Conservation (phyloP, 2,113 vertebrate species). For the Pipra filicauda region DNA sequence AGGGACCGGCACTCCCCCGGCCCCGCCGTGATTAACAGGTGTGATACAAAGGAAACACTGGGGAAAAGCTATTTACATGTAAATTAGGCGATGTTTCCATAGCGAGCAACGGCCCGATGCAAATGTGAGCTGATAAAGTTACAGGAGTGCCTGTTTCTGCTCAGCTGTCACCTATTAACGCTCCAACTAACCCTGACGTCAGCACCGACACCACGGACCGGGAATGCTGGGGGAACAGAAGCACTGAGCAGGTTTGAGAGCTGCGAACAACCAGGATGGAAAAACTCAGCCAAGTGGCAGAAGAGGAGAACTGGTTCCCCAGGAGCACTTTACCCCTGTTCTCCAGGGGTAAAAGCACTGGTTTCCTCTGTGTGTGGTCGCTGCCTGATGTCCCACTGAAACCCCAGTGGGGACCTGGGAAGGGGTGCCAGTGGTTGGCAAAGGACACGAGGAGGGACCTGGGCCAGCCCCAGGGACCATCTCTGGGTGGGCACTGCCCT, state of each 20-base stretch:
- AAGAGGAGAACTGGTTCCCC: not conserved
- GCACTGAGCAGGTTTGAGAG: not conserved
- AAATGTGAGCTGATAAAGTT: conserved; percentile 12
- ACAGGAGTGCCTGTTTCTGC: not conserved
- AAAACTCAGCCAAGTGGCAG: not conserved
- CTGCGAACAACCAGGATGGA: not conserved
- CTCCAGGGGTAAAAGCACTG: accelerated
- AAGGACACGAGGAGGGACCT: not conserved
- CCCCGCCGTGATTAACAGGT: conserved; percentile 52
- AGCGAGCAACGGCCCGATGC: not conserved
- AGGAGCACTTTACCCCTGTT: not conserved
- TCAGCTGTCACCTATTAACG: not conserved
- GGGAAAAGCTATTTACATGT: conserved; percentile 29
- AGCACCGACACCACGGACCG: not conserved
- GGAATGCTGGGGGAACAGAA: not conserved
- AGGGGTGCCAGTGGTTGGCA: not conserved
- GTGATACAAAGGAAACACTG: conserved; percentile 5
- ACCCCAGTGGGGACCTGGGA: not conserved
- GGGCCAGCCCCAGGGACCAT: accelerated
- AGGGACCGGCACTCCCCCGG: not conserved
- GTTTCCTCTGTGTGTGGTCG: accelerated
- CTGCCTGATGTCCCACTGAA: no score
- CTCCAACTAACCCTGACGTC: not conserved
- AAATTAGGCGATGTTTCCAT: conserved; percentile 36
- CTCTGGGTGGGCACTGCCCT: accelerated